phyloP scores from a whole-genome alignment of 2,113 vertebrate species.

The Spea bombifrons region DNA sequence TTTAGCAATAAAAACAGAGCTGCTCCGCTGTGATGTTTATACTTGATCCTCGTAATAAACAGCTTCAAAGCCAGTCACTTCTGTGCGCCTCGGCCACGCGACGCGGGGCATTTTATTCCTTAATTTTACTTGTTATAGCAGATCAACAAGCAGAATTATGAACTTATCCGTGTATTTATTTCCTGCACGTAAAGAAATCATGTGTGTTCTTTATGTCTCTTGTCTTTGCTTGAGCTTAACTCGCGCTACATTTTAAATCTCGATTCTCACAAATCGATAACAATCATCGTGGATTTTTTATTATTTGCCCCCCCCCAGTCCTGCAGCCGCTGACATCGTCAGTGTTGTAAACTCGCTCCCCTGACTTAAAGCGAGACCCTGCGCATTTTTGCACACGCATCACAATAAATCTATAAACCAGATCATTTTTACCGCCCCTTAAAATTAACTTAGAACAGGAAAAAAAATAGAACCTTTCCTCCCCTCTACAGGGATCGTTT shows the following conservation, averaged over 20 bases:
- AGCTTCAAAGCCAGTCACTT: conserved; percentile 68
- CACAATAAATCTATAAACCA: conserved; percentile 15
- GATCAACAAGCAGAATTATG: conserved; percentile 64
- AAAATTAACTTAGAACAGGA: conserved; percentile 23
- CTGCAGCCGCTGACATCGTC: too few species aligned
- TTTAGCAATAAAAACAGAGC: conserved; percentile 60
- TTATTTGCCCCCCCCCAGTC: too few species aligned
- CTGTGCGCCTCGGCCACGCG: conserved; percentile 62
- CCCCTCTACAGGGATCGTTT: neutral
- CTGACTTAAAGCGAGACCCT: too few species aligned
- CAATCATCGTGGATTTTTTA: too few species aligned
- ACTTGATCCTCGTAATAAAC: conserved; percentile 66
- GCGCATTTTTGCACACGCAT: neutral
- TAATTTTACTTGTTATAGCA: conserved; percentile 64
- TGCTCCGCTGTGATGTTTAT: conserved; percentile 62
- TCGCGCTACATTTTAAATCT: too few species aligned
- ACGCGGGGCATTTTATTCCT: conserved; percentile 64
- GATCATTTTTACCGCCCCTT: neutral
- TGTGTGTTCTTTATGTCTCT: too few species aligned
- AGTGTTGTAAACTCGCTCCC: too few species aligned
- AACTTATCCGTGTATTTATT: neutral
- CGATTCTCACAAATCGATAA: too few species aligned
- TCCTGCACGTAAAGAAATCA: too few species aligned
- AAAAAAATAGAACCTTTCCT: neutral
- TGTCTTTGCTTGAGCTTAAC: too few species aligned